Percentiles rank a stretch among this genome's conserved stretches.
Conservation (phyloP, 2,888 invertebrate species). For the Rhorus exstirpatorius region DNA sequence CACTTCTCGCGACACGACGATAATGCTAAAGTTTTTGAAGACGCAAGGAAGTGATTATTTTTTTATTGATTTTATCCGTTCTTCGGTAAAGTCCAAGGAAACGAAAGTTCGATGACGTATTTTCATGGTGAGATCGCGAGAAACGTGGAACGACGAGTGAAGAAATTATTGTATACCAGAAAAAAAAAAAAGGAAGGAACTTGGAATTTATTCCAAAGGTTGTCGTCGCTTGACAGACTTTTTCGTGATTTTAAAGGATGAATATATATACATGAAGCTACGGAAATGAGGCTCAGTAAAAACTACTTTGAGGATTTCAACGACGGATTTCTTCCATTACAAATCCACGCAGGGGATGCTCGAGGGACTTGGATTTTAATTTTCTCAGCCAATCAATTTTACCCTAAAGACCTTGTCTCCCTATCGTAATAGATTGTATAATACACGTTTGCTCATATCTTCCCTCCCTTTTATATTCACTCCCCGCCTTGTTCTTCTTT, state of each 20-base stretch:
- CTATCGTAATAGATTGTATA: not conserved
- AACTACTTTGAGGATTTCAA: too few relatives aligned
- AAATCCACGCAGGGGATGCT: too few relatives aligned
- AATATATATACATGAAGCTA: too few relatives aligned
- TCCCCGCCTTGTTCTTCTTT: not conserved
- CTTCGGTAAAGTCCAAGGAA: not conserved
- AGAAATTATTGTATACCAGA: too few relatives aligned
- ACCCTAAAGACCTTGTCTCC: conserved; percentile 12
- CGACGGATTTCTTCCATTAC: too few relatives aligned
- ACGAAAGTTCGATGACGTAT: conserved; percentile 7
- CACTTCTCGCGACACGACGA: conserved; percentile 2
- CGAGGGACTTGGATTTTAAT: not conserved
- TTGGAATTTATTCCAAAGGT: too few relatives aligned
- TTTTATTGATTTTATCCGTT: conserved; percentile 7
- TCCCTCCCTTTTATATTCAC: not conserved
- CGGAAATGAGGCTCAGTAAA: too few relatives aligned
- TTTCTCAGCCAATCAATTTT: conserved; percentile 6
- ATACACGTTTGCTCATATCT: conserved; percentile 1
- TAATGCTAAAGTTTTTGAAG: conserved; percentile 3
- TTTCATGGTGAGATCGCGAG: conserved; percentile 1
- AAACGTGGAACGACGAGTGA: not conserved
- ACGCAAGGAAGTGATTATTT: not conserved
- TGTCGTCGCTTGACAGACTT: too few relatives aligned
- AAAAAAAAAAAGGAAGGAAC: not conserved
- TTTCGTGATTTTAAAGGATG: too few relatives aligned